phyloP scores from a whole-genome alignment of 2,797 vertebrate genomes.

The Ficedula albicollis region DNA sequence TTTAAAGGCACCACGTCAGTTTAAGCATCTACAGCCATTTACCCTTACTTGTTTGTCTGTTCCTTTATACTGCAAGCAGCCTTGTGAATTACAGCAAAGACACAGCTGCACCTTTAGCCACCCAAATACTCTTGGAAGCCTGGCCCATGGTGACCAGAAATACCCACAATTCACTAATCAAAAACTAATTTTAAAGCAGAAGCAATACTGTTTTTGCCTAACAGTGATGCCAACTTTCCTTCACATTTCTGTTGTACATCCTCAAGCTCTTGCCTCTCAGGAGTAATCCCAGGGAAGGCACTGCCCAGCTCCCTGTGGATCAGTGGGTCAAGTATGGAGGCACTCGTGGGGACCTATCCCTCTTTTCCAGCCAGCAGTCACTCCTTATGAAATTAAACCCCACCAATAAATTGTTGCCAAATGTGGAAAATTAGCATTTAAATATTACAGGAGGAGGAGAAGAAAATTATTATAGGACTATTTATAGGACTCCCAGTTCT shows the following conservation, averaged over 20 bases:
- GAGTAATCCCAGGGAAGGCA: neutral
- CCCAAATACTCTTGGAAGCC: neutral
- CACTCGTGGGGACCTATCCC: neutral
- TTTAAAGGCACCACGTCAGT: neutral
- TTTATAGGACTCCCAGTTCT: neutral
- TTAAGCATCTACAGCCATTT: neutral
- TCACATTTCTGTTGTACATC: neutral
- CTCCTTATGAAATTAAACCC: neutral
- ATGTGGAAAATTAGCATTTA: neutral
- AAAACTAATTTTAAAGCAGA: neutral
- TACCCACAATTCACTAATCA: neutral
- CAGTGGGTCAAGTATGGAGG: neutral
- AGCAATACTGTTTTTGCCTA: neutral
- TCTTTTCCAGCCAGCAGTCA: neutral
- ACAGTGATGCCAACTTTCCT: neutral
- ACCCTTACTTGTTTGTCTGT: neutral
- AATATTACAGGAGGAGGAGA: neutral
- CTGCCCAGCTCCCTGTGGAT: rapidly evolving
- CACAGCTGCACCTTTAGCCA: neutral
- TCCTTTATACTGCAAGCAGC: neutral
- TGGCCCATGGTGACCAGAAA: neutral
- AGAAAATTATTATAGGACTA: neutral
- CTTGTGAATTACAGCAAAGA: neutral
- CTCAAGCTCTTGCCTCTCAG: neutral
- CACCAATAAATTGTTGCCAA: neutral